These are phyloP conservation scores for Stegostoma tigrinum DNA, from an alignment of 2,113 vertebrate genomes.

Conservation along the genomic window DNA sequence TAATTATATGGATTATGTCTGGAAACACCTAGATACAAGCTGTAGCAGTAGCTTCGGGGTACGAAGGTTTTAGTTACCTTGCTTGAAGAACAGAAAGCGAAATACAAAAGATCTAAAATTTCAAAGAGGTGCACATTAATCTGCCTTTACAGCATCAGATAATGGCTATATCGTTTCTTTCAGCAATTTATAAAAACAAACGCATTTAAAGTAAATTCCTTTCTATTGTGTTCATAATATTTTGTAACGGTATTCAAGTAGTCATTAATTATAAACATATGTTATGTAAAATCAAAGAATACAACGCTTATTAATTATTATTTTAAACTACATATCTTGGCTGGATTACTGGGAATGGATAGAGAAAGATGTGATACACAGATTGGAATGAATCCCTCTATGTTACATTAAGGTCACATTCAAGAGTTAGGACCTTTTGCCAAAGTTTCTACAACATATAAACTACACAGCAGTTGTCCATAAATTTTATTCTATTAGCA, in stretches of 20 bases:
- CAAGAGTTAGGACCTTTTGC: neutral
- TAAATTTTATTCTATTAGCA: neutral
- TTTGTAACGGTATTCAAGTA: neutral
- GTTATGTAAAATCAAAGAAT: neutral
- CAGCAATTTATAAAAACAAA: slow-evolving; percentile 58
- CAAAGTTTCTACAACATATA: neutral
- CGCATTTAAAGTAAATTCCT: slow-evolving; percentile 48
- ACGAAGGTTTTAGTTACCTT: slow-evolving; percentile 55
- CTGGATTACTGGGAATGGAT: slow-evolving; percentile 7
- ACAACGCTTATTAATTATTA: neutral
- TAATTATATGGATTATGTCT: slow-evolving; percentile 61
- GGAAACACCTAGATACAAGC: slow-evolving; percentile 55
- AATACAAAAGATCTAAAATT: slow-evolving; percentile 62
- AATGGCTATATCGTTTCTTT: slow-evolving; percentile 50
- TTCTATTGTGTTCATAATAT: slow-evolving; percentile 16
- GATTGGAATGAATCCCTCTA: neutral
- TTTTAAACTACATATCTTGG: slow-evolving; percentile 8
- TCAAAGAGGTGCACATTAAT: slow-evolving; percentile 57
- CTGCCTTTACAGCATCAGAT: slow-evolving; percentile 47
- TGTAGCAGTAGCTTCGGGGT: slow-evolving; percentile 47
- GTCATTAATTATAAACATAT: slow-evolving; percentile 5
- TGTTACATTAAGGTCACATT: neutral
- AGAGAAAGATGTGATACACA: neutral
- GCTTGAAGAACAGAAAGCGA: slow-evolving; percentile 51
- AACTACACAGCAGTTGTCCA: neutral